These are phyloP conservation scores for Tenualosa thibaudeaui DNA, from an alignment of 2,797 vertebrate species.

Conservation along the genomic window DNA sequence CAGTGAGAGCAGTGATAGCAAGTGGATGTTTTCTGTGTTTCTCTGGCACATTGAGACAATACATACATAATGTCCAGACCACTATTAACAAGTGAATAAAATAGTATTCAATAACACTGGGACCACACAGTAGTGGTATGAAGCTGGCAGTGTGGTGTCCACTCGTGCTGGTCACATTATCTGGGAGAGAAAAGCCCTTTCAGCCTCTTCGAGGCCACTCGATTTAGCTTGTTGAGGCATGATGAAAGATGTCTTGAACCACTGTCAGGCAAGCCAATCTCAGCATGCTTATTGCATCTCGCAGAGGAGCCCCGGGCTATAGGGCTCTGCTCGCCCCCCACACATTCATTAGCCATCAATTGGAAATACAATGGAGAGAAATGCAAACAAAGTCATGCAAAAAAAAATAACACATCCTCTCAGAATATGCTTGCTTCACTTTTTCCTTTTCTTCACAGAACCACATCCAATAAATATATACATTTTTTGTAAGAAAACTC, in stretches of 20 bases:
- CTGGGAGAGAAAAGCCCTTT: constrained; percentile 5
- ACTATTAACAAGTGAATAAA: not conserved
- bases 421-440: not conserved
- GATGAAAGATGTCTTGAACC: constrained; percentile 24
- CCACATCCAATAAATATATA: not conserved
- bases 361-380: not conserved
- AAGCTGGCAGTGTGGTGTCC: not conserved
- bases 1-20: not conserved
- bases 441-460: not conserved
- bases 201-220: not conserved
- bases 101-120: not conserved
- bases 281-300: constrained; percentile 10
- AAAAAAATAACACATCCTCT: not conserved
- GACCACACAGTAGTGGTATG: constrained; percentile 2
- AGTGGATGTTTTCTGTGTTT: not conserved
- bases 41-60: not conserved
- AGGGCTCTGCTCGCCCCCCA: not conserved
- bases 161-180: constrained; percentile 3
- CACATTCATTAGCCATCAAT: constrained; percentile 1
- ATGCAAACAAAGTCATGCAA: not conserved
- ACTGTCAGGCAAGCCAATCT: constrained; percentile 18
- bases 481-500: not conserved
- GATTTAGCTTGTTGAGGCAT: constrained; percentile 23
- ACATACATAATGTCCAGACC: not conserved
- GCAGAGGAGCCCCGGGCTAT: not conserved